phyloP scores from a whole-genome alignment of 2,797 vertebrate species.

The Anniella stebbinsi region DNA sequence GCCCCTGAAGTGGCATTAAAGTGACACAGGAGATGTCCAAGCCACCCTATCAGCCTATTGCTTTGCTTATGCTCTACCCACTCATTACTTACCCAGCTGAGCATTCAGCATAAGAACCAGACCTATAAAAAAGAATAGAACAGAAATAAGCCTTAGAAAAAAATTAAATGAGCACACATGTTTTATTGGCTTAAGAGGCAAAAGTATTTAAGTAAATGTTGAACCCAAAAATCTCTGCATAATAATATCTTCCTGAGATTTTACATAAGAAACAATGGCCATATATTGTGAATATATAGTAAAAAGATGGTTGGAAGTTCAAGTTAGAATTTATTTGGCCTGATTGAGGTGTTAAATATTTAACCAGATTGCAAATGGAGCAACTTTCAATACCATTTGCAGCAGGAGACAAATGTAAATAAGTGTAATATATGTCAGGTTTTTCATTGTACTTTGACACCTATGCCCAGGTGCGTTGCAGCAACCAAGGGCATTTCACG shows the following conservation, averaged over 20 bases:
- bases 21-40: not conserved
- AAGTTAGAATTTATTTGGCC: not conserved
- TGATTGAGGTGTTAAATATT: not conserved
- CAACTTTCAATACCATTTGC: not conserved
- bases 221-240: not conserved
- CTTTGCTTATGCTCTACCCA: not conserved
- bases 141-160: not conserved
- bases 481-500: too few species aligned
- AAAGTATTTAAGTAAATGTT: not conserved
- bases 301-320: not conserved
- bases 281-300: not conserved
- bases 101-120: conserved; percentile 25
- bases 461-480: too few species aligned
- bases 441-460: too few species aligned
- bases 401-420: not conserved
- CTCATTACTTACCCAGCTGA: conserved; percentile 22
- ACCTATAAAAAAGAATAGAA: not conserved
- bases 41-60: not conserved
- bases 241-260: not conserved
- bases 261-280: not conserved
- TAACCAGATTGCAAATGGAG: not conserved
- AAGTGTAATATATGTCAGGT: too few species aligned
- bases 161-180: not conserved
- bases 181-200: not conserved
- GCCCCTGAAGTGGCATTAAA: not conserved